Evolutionary conservation across 92 coral and sea anemone genomes (phyloP).

Genomic region (Porites rus): DNA sequence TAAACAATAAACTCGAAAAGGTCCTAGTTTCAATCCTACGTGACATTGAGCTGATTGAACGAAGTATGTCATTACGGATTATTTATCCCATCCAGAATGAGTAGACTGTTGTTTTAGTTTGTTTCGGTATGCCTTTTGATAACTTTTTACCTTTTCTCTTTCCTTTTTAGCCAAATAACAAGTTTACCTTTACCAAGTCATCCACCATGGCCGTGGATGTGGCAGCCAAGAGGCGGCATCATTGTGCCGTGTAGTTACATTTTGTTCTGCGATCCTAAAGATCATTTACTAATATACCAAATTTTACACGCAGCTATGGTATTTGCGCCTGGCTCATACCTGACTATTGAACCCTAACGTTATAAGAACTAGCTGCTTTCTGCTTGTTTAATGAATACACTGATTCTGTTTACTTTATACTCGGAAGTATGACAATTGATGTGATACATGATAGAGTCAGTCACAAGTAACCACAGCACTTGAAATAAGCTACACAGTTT

Average conservation of each 20-base stretch:
- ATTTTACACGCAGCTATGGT: slow-evolving; percentile 24
- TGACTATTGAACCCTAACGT: slow-evolving; percentile 27
- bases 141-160: slow-evolving; percentile 15
- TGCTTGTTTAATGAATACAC: slow-evolving; percentile 25
- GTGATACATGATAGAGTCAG: background rate
- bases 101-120: slow-evolving; percentile 18
- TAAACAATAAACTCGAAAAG: slow-evolving; percentile 19
- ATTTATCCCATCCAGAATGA: slow-evolving; percentile 25
- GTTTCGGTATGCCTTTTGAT: slow-evolving; percentile 26
- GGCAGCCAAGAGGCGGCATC: slow-evolving; percentile 48
- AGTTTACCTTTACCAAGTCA: slow-evolving; percentile 29
- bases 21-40: slow-evolving; percentile 22
- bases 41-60: slow-evolving; percentile 30
- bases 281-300: slow-evolving; percentile 49
- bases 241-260: slow-evolving; percentile 42
- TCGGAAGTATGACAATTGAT: slow-evolving; percentile 5
- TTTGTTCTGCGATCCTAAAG: slow-evolving; percentile 45
- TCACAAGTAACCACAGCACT: slow-evolving; percentile 37
- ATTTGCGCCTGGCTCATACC: slow-evolving; percentile 40
- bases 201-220: slow-evolving; percentile 52
- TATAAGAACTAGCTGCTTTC: slow-evolving; percentile 16
- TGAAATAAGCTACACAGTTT: slow-evolving; percentile 43
- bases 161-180: slow-evolving; percentile 40
- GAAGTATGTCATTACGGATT: slow-evolving; percentile 30
- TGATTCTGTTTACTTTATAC: slow-evolving; percentile 13